Conservation (phyloP, 2,797 vertebrate genomes). For the Girardinus metallicus region DNA sequence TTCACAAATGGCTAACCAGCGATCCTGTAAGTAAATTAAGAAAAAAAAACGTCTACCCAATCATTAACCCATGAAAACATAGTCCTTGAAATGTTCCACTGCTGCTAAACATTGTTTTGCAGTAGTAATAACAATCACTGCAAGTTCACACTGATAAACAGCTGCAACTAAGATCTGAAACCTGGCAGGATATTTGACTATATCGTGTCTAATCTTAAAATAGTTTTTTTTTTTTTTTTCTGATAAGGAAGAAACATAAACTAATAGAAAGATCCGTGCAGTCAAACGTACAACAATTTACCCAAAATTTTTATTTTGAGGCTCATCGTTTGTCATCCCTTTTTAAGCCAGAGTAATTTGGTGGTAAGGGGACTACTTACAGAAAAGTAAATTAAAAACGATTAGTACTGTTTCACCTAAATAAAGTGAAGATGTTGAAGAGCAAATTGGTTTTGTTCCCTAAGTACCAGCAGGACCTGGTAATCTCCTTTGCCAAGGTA, state of each 20-base stretch:
- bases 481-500: constrained; percentile 53
- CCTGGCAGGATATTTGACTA: not conserved
- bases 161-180: not conserved
- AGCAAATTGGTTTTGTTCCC: constrained; percentile 52
- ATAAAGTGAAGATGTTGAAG: constrained; percentile 39
- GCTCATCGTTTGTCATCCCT: not conserved
- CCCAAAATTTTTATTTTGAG: not conserved
- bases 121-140: not conserved
- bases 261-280: not conserved
- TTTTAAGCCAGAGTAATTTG: not conserved
- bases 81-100: not conserved
- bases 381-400: constrained; percentile 32
- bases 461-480: constrained; percentile 53
- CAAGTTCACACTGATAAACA: not conserved
- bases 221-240: not conserved
- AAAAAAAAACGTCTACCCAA: not conserved
- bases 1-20: not conserved
- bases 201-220: not conserved
- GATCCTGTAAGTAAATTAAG: not conserved
- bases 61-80: not conserved
- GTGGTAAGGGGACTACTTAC: not conserved
- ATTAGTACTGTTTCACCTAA: constrained; percentile 24
- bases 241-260: not conserved
- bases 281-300: not conserved
- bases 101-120: not conserved